Evolutionary conservation across 2,888 invertebrate genomes (phyloP).

Genomic region (Cyaniris semiargus): DNA sequence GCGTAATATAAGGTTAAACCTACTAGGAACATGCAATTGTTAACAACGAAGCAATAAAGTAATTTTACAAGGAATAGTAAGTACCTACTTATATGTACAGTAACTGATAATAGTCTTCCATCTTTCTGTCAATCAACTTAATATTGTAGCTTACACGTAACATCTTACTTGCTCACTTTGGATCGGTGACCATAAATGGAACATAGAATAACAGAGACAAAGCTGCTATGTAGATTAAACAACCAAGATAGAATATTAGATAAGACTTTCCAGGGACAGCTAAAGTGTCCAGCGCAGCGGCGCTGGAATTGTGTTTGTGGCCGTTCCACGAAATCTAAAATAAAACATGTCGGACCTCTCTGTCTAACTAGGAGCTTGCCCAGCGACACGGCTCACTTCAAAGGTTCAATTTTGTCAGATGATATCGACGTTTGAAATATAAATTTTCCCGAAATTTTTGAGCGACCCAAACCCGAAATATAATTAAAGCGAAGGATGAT

Average conservation of each 20-base stretch:
- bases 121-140: no score
- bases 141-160: not conserved
- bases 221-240: not conserved
- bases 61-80: not conserved
- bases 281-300: not conserved
- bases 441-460: not conserved
- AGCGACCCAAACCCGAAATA: not conserved
- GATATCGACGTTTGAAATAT: not conserved
- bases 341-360: not conserved
- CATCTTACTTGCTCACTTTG: not conserved
- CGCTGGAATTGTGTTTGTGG: not conserved
- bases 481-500: slow-evolving; percentile 23
- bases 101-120: no score
- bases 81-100: not conserved
- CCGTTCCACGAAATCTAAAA: slow-evolving; percentile 3
- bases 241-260: slow-evolving; percentile 4
- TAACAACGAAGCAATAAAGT: not conserved
- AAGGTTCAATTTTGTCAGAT: not conserved
- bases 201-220: slow-evolving; percentile 7
- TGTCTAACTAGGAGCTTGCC: not conserved
- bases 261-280: not conserved
- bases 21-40: not conserved
- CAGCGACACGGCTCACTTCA: not conserved
- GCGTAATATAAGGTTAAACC: slow-evolving; percentile 1
- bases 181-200: not conserved